phyloP scores from a whole-genome alignment of 30 jellyfish, hydroid and myxozoan species.

The Cassiopea xamachana region DNA sequence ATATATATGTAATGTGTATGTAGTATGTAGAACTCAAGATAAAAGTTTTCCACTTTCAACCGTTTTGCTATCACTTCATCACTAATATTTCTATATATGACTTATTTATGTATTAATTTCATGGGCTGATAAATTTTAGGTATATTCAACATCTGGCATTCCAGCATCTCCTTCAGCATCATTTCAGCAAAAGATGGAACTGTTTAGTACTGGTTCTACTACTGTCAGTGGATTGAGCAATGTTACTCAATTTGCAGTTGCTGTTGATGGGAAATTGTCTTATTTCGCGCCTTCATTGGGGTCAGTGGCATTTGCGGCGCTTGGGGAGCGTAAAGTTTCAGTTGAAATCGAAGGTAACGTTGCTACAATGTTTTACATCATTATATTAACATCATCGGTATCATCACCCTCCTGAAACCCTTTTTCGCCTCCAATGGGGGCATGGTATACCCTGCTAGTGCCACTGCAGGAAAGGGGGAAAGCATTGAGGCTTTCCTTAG shows the following conservation, averaged over 20 bases:
- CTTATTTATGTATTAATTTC: too few species aligned
- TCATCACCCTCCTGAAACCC: not conserved
- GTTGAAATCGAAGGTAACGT: constrained; percentile 79
- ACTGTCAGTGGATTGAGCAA: constrained; percentile 37
- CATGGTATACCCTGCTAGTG: too few species aligned
- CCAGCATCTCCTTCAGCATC: constrained; percentile 52
- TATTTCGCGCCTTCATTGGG: constrained; percentile 37
- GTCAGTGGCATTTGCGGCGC: constrained; percentile 41
- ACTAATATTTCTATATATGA: too few species aligned
- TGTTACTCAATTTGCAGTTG: constrained; percentile 43
- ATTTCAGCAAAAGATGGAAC: constrained; percentile 53
- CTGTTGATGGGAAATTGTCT: constrained; percentile 60
- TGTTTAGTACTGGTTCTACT: constrained; percentile 15
- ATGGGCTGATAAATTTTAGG: too few species aligned
- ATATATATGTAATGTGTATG: too few species aligned
- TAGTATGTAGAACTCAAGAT: too few species aligned
- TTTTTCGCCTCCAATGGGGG: too few species aligned
- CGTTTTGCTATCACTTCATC: too few species aligned
- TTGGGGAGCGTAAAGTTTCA: constrained; percentile 59
- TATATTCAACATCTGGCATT: constrained; percentile 53
- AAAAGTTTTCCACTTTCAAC: too few species aligned
- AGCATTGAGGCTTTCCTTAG: too few species aligned
- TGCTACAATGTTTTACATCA: not conserved
- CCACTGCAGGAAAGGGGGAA: too few species aligned
- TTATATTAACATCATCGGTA: not conserved